Evolutionary conservation across 2,888 invertebrate species (phyloP), one percentile per base, ranked within the genome.

Genomic region (Polyommatus iphigenia): DNA sequence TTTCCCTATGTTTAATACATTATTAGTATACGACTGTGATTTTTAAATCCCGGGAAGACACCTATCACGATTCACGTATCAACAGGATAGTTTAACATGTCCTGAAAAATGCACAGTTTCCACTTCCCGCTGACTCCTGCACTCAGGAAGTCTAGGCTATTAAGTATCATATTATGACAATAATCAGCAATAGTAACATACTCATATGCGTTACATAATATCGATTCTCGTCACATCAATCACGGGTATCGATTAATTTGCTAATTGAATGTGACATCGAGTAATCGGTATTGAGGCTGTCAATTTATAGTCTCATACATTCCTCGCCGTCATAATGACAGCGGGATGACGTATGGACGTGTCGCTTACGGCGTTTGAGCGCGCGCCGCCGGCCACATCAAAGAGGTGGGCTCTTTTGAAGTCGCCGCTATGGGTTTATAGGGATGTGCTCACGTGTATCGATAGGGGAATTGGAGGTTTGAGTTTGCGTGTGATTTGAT

Each of bases 291-390:
- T 91, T 88, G 91, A 90, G 88, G 86, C 89, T 93, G 93, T 93
- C 93, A 93, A 93, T 93, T 93, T 92, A 91, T 91, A 92, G 93
- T 93, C 93, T 93, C 87, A 89, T 92, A 91, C 91, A 91, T 92
- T 92, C 93, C 92, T 85, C 92, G 91, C 93, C 93, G 93, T 93
- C 92, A 93, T 94, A 94, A 93, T 93, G 94, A 93, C 94, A 93
- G 93, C 87, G 89, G 92, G 90, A 94, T 94, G 94, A 94, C 94
- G 94, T 93, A 93, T 93, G 94, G 93, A 92, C 91, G 93, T 91
- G 94, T 91, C 94, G 94, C 94, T 94, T 94, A 93, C 89, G 94
- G 94, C 94, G 89, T 93, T 93, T 91, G 89, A 90, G 93, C 93
- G 91, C 93, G 93, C 91, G 93, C 93, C 93, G 87, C 86, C 93